Evolutionary conservation across 2,113 vertebrate genomes (phyloP), one percentile per base, ranked within the genome.

Genomic region (Spheniscus mendiculus): DNA sequence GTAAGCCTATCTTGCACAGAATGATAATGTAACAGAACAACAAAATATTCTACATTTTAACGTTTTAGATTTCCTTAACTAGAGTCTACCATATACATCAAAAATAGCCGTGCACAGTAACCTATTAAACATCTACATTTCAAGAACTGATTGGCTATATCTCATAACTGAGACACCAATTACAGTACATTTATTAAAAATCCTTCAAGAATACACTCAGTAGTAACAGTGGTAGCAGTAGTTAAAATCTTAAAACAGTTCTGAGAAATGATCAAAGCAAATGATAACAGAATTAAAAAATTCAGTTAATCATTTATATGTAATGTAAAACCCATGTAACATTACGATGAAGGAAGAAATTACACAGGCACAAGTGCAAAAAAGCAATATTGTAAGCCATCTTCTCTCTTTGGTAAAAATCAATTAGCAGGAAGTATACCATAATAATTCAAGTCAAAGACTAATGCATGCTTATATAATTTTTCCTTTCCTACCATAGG

Each of bases 151-250:
- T 52, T 91, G 88, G 67, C 89, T 91, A 6, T 27, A 66, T 92
- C 92, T 96, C 94, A 40, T 73, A 62, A 85, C n/a, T 42, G 95
- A 97, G 96, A 95, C 78, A 96, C 49, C 62, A 85, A 73, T 95
- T 96, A 96, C 94, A 97, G 96, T 97, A 96, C 93, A 77, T 83
- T 85, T 93, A 94, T 96, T 91, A 66, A 91, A 94, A 91, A 71
- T 80, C 62, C 74, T 97, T 95, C 84, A 83, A 91, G 62, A 96
- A 83, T 34, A 81, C 53, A 55, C 82, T 94, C 89, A 96, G 91
- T 94, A 85, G 70, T 93, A 96, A 77, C 70, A 78, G 67, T 76
- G 73, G 45, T 15, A 82, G 67, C 87, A 95, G 71, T 87, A 85
- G 84, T 89, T 95, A 82, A 94, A 96, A 84, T 95, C 74, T 52